Evolutionary conservation across 2,888 invertebrate species (phyloP).

Genomic region (Sicus ferrugineus): DNA sequence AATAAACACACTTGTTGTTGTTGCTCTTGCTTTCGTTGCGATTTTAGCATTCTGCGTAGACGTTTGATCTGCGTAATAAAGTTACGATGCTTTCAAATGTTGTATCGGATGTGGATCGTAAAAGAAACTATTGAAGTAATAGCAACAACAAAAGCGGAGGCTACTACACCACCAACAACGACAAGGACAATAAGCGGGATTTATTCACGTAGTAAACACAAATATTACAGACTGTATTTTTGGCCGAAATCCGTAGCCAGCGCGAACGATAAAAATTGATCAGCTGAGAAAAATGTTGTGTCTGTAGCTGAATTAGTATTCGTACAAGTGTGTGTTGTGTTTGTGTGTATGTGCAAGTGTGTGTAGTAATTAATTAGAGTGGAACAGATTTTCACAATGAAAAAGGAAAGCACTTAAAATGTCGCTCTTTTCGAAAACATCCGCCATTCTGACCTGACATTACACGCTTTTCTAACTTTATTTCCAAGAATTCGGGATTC

Average conservation of each 20-base stretch:
- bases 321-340: background rate
- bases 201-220: background rate
- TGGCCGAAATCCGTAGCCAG: slow-evolving; percentile 17
- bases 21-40: background rate
- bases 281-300: slow-evolving; percentile 26
- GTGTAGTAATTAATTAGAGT: too few species aligned
- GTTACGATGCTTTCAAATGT: slow-evolving; percentile 6
- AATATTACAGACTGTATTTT: slow-evolving; percentile 8
- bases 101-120: slow-evolving; percentile 12
- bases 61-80: slow-evolving; percentile 20
- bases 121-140: slow-evolving; percentile 7
- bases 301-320: slow-evolving; percentile 3
- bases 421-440: too few species aligned
- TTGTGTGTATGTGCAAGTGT: too few species aligned
- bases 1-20: background rate
- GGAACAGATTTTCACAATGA: too few species aligned
- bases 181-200: background rate
- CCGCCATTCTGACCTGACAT: too few species aligned
- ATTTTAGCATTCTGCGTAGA: background rate
- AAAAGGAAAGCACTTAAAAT: too few species aligned
- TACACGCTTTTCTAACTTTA: too few species aligned
- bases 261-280: slow-evolving; percentile 27
- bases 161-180: background rate
- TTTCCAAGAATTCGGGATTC: too few species aligned
- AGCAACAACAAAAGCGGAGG: slow-evolving; percentile 7